Percentiles rank a stretch among this genome's conserved stretches.
Evolutionary conservation across 2,113 vertebrate genomes (phyloP).

Genomic region (Tonatia bakeri): DNA sequence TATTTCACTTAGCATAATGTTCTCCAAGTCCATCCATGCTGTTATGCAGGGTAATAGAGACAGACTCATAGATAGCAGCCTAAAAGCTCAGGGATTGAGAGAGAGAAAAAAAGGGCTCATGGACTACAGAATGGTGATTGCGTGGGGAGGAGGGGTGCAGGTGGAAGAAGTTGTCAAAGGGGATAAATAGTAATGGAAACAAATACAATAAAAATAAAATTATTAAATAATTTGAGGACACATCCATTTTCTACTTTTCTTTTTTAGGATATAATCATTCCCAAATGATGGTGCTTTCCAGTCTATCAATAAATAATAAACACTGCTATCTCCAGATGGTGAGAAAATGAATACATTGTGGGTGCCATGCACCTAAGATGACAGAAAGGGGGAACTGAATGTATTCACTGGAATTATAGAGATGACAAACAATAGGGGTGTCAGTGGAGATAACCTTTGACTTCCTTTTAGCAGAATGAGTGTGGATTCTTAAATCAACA

Average conservation of each 20-base stretch:
- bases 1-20: too few relatives aligned
- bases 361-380: neutral
- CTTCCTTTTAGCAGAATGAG: neutral
- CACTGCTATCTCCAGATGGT: neutral
- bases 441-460: neutral
- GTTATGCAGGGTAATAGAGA: too few relatives aligned
- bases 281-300: neutral
- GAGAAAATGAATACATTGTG: neutral
- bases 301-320: neutral
- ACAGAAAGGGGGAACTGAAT: neutral
- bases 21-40: too few relatives aligned
- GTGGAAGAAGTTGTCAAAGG: too few relatives aligned
- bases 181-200: too few relatives aligned
- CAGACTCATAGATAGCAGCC: too few relatives aligned
- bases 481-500: neutral
- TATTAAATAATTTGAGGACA: neutral
- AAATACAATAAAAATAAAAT: too few relatives aligned
- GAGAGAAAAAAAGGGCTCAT: too few relatives aligned
- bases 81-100: too few relatives aligned
- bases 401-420: neutral
- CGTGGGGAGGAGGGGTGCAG: too few relatives aligned
- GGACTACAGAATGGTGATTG: too few relatives aligned
- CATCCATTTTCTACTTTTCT: neutral
- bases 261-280: constrained; percentile 16
- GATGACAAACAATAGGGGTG: neutral